Percentiles rank a stretch among this genome's conserved stretches.
Conservation (phyloP, 2,888 invertebrate genomes). For the Cremastinae sp. region DNA sequence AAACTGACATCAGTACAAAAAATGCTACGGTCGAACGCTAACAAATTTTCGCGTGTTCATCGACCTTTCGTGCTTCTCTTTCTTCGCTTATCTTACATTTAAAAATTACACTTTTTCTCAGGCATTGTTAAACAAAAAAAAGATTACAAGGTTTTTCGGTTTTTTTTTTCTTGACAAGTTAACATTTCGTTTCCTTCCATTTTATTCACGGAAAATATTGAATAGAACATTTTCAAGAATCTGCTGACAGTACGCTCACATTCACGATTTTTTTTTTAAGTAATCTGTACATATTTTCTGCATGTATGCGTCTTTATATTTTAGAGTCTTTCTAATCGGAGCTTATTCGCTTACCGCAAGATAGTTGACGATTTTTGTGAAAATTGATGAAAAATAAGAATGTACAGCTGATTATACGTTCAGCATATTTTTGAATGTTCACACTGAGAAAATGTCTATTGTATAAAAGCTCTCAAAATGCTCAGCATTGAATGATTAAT, state of each 20-base stretch:
- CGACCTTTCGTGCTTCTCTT: constrained; percentile 9
- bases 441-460: too few relatives aligned
- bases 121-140: constrained; percentile 9
- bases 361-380: too few relatives aligned
- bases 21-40: constrained; percentile 47
- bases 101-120: constrained; percentile 5
- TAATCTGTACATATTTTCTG: not conserved
- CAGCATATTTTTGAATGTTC: too few relatives aligned
- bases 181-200: too few relatives aligned
- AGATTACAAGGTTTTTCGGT: too few relatives aligned
- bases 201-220: constrained; percentile 9
- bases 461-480: too few relatives aligned
- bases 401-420: too few relatives aligned
- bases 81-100: constrained; percentile 18
- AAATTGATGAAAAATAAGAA: too few relatives aligned
- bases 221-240: constrained; percentile 4
- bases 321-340: not conserved
- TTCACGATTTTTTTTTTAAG: not conserved
- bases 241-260: not conserved
- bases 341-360: too few relatives aligned
- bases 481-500: too few relatives aligned
- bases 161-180: too few relatives aligned
- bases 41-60: constrained; percentile 37
- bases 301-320: not conserved
- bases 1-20: constrained; percentile 53